Evolutionary conservation across 2,797 vertebrate species (phyloP).

Genomic region (Premnoplex brunnescens): DNA sequence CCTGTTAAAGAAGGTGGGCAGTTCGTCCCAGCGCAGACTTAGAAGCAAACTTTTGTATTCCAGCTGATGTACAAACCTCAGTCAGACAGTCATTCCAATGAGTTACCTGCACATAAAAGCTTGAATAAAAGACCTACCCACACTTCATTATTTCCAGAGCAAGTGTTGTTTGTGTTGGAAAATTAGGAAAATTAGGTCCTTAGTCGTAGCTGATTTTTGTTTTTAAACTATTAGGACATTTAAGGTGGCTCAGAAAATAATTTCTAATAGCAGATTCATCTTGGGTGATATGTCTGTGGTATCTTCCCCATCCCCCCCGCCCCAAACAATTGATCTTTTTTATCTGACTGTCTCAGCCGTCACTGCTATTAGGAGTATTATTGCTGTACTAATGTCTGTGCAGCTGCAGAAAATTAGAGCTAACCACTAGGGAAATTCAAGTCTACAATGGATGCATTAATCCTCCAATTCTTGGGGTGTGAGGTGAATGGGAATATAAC

Average conservation of each 20-base stretch:
- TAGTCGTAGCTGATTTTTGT: neutral
- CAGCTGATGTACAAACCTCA: neutral
- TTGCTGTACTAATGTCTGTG: slow-evolving; percentile 43
- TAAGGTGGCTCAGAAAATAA: neutral
- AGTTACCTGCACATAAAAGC: neutral
- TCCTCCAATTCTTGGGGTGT: slow-evolving; percentile 15
- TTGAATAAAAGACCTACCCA: neutral
- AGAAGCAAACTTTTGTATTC: neutral
- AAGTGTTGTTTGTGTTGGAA: neutral
- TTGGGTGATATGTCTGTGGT: neutral
- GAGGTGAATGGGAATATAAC: slow-evolving; percentile 12
- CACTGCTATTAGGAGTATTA: slow-evolving; percentile 45
- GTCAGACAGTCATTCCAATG: neutral
- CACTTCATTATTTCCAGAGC: slow-evolving; percentile 6
- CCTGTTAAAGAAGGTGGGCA: neutral
- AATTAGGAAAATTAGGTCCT: neutral
- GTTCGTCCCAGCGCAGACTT: neutral
- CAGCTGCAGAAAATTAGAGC: slow-evolving; percentile 68
- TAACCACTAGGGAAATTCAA: slow-evolving; percentile 53
- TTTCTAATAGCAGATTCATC: neutral
- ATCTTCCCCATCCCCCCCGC: neutral
- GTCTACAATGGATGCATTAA: slow-evolving; percentile 34
- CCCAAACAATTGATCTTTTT: slow-evolving; percentile 20
- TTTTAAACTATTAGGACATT: neutral
- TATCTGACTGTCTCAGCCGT: slow-evolving; percentile 15